Evolutionary conservation across 2,888 invertebrate species (phyloP).

Genomic region (Synergus umbraculus): DNA sequence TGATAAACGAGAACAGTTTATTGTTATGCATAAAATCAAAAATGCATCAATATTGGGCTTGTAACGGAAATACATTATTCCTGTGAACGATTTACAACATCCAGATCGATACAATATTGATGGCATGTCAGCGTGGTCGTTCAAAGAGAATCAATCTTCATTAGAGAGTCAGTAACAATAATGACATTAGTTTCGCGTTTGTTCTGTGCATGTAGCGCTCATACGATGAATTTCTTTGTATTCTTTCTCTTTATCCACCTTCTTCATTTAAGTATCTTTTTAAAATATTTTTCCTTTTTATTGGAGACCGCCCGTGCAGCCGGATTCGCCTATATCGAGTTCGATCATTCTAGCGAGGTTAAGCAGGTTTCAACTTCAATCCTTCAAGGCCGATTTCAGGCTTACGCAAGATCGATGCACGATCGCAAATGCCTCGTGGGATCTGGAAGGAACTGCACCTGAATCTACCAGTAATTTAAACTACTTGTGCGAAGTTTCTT

Average conservation of each 20-base stretch:
- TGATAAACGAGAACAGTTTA: not conserved
- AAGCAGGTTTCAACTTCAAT: conserved; percentile 24
- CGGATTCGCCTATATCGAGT: conserved; percentile 19
- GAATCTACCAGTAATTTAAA: not conserved
- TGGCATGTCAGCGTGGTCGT: conserved; percentile 38
- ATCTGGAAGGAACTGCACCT: not conserved
- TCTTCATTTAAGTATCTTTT: not conserved
- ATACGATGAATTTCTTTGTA: conserved; percentile 17
- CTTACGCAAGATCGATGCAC: conserved; percentile 21
- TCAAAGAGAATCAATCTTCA: conserved; percentile 52
- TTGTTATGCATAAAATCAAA: not conserved
- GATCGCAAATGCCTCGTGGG: not conserved
- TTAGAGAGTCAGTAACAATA: conserved; percentile 43
- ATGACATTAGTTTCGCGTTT: conserved; percentile 41
- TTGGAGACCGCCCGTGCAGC: conserved; percentile 15
- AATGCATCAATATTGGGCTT: not conserved
- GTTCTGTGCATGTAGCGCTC: not conserved
- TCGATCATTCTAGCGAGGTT: conserved; percentile 26
- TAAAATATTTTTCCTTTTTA: not conserved
- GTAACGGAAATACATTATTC: not conserved
- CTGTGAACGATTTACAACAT: conserved; percentile 10
- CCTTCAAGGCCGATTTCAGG: conserved; percentile 6
- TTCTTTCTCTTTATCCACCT: conserved; percentile 3
- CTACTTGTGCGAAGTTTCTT: not conserved
- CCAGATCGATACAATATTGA: conserved; percentile 48